Conservation (phyloP, 1,140 invertebrate species). For the Heliothis virescens region DNA sequence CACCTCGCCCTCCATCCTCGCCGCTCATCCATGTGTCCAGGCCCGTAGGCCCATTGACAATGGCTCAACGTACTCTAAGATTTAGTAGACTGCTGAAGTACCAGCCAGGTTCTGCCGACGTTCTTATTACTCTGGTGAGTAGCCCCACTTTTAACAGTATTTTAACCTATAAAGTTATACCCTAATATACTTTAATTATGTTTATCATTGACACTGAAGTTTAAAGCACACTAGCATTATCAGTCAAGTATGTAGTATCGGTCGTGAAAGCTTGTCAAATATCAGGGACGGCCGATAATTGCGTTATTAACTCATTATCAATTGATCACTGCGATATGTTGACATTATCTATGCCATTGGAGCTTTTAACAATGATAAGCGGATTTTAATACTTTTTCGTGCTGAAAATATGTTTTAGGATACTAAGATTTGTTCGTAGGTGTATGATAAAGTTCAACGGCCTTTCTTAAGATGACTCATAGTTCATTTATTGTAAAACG, state of each 20-base stretch:
- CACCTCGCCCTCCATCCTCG: constrained; percentile 75
- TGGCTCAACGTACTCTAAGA: constrained; percentile 89
- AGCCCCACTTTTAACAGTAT: not conserved
- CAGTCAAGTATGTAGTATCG: constrained; percentile 34
- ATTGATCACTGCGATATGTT: constrained; percentile 31
- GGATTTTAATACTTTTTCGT: not conserved
- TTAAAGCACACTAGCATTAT: constrained; percentile 8
- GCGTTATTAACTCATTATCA: constrained; percentile 33
- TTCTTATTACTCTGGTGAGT: constrained; percentile 78
- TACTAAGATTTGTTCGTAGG: not conserved
- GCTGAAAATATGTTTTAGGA: not conserved
- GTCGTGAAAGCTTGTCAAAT: constrained; percentile 29
- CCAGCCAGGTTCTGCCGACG: constrained; percentile 78
- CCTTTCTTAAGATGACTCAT: not conserved
- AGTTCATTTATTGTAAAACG: constrained; percentile 1
- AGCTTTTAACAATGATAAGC: not conserved
- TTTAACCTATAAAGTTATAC: no score
- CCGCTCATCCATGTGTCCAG: constrained; percentile 78
- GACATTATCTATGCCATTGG: not conserved
- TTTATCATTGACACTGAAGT: not conserved
- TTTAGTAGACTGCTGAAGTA: constrained; percentile 88
- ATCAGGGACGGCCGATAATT: constrained; percentile 30
- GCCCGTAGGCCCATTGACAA: constrained; percentile 85
- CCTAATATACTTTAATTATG: not conserved
- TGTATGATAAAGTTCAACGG: constrained; percentile 1